phyloP scores from a whole-genome alignment of 2,888 invertebrate species.

The Polymixis lichenea region DNA sequence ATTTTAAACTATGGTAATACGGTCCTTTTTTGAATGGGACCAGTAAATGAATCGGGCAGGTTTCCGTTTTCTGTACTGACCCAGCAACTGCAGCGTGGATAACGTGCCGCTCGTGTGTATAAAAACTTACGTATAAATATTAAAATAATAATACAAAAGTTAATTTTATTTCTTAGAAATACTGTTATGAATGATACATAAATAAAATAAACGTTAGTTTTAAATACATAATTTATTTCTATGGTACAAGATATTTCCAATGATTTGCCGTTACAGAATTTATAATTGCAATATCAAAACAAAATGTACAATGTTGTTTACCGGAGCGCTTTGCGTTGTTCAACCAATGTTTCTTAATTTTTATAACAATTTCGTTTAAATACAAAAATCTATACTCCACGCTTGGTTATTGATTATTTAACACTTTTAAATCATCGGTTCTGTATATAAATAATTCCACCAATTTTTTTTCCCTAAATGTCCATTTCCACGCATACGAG shows the following conservation, averaged over 20 bases:
- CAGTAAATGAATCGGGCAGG: no score
- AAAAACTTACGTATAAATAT: background rate
- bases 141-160: background rate
- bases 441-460: slow-evolving; percentile 74
- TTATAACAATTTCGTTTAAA: slow-evolving; percentile 67
- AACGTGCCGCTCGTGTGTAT: no score
- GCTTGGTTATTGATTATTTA: slow-evolving; percentile 69
- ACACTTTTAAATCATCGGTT: slow-evolving; percentile 74
- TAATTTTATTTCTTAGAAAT: background rate
- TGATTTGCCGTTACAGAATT: slow-evolving; percentile 80
- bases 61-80: no score
- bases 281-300: slow-evolving; percentile 73
- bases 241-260: slow-evolving; percentile 88
- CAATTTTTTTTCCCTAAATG: slow-evolving; percentile 74
- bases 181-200: background rate
- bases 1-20: no score
- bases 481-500: slow-evolving; percentile 76
- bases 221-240: slow-evolving; percentile 91
- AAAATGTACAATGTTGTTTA: slow-evolving; percentile 67
- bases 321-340: slow-evolving; percentile 58
- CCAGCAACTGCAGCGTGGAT: no score
- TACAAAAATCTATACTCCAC: slow-evolving; percentile 67
- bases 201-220: slow-evolving; percentile 73
- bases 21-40: no score
- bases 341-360: slow-evolving; percentile 66